Evolutionary conservation across 2,797 vertebrate species (phyloP), one percentile per base, ranked within the genome.

Genomic region (Phylloscopus collybita): DNA sequence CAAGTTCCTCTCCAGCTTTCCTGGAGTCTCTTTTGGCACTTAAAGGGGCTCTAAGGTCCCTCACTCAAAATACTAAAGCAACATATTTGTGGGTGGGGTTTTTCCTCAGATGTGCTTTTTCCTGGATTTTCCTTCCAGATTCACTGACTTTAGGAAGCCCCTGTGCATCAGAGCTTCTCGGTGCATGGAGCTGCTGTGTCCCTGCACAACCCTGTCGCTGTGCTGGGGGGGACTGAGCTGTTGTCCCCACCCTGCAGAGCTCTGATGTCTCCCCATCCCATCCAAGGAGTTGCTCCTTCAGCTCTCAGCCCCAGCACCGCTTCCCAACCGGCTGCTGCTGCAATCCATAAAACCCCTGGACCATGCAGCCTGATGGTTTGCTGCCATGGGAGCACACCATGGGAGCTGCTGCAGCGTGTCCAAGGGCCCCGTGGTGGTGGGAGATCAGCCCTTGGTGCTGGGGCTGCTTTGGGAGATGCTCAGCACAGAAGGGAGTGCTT

Each of bases 101-200:
- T 71, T 59, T 20, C 8, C 34, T 38, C 13, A 4, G 34, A 42
- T 25, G 5, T 47, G 8, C 13, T 42, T 64, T 88, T 61, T 10
- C 14, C 13, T 18, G n/a, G 20, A 11, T 76, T 93, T 85, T 75
- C 53, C 34, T 30, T 56, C 45, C 60, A 47, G 13, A n/a, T 29
- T 62, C 29, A 21, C 16, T 64, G 51, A 3, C 9, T 4, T 13
- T 34, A 22, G 50, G 54, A 62, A 12, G 6, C 13, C 44, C 6
- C 14, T 0, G 1, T 54, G 29, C 29, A 4, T 16, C 0, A 0
- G 40, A 69, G 73, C 22, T 56, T 42, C 40, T 10, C 8, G 2
- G 0, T 16, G 26, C 17, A 0, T 1, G 2, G 57, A 64, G 56
- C 70, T 3, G 2, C n/a, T 1, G 2, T 29, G 38, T 62, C 59